These are phyloP conservation scores for Eupithecia tripunctaria DNA, from an alignment of 2,888 invertebrate genomes.

Conservation along the genomic window DNA sequence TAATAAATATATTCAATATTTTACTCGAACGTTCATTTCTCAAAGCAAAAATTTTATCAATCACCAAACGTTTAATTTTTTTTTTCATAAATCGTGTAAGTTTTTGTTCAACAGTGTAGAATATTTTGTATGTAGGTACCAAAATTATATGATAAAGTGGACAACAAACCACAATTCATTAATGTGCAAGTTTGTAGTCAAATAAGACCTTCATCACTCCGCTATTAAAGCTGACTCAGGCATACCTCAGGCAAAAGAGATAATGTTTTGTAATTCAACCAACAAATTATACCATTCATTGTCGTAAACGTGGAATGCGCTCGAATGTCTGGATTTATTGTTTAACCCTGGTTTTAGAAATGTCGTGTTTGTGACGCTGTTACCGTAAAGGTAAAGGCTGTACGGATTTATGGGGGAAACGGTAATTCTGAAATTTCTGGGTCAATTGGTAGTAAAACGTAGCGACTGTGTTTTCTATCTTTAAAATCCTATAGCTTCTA, in stretches of 20 bases:
- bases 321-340: constrained; percentile 27
- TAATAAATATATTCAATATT: no score
- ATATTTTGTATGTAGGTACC: no score
- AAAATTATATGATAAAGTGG: no score
- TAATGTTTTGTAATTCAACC: constrained; percentile 21
- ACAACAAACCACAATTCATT: constrained; percentile 4
- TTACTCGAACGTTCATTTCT: no score
- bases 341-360: constrained; percentile 18
- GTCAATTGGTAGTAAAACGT: background rate
- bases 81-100: no score
- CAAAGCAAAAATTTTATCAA: no score
- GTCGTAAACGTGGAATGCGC: constrained; percentile 28
- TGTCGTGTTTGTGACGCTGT: constrained; percentile 1
- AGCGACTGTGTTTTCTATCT: background rate
- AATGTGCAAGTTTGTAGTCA: background rate
- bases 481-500: background rate
- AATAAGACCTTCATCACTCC: constrained; percentile 13
- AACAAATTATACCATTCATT: constrained; percentile 34
- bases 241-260: constrained; percentile 13
- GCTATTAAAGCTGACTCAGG: constrained; percentile 14
- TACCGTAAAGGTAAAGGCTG: constrained; percentile 6
- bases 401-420: constrained; percentile 6
- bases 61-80: no score
- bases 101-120: no score
- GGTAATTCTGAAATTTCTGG: background rate